Evolutionary conservation across 2,113 vertebrate genomes (phyloP).

Genomic region (Sceloporus tristichus): DNA sequence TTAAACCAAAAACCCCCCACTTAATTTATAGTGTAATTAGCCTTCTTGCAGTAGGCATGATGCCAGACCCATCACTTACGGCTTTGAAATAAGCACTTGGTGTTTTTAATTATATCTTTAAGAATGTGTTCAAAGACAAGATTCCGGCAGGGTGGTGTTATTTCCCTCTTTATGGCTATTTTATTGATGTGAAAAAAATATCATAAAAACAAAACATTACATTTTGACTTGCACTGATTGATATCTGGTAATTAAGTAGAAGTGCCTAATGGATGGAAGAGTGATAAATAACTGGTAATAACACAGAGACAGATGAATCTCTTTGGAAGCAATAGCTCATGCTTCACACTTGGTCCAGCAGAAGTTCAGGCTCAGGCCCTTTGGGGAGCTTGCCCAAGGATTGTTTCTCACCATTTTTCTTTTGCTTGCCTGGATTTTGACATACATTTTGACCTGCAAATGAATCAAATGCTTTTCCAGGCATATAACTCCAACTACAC

Average conservation of each 20-base stretch:
- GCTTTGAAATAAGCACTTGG: conserved; percentile 75
- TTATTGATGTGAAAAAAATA: conserved; percentile 68
- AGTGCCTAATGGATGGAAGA: neutral
- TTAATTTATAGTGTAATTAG: conserved; percentile 90
- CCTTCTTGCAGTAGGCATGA: conserved; percentile 81
- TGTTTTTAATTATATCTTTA: conserved; percentile 83
- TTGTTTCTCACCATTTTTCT: neutral
- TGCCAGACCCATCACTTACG: conserved; percentile 78
- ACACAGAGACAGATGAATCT: neutral
- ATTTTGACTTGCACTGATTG: conserved; percentile 64
- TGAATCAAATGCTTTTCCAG: no score
- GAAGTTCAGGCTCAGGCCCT: neutral
- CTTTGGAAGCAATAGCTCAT: conserved; percentile 4
- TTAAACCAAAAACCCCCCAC: conserved; percentile 62
- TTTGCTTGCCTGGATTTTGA: neutral
- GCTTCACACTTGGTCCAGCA: neutral
- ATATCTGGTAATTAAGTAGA: conserved; percentile 34
- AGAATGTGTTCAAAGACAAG: conserved; percentile 67
- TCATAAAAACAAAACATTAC: conserved; percentile 68
- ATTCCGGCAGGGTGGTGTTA: conserved; percentile 65
- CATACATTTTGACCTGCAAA: no score
- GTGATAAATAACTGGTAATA: neutral
- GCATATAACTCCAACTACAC: no score
- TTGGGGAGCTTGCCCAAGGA: neutral
- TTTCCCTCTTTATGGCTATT: conserved; percentile 75